Conservation (phyloP, 2,888 invertebrate genomes). For the Ceriagrion tenellum region DNA sequence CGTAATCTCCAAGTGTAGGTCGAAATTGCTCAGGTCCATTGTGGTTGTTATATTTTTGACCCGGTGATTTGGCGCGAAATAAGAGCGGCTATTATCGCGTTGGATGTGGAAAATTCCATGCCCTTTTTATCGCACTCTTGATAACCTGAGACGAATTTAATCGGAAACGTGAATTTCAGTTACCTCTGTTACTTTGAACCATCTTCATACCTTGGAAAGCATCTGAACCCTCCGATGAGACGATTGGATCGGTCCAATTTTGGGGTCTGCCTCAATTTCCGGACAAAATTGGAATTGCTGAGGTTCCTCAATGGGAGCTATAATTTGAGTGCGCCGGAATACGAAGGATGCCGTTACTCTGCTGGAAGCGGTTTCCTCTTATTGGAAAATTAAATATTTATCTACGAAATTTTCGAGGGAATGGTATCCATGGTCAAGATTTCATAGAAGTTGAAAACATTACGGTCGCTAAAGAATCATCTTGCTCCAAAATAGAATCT, state of each 20-base stretch:
- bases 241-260: not conserved
- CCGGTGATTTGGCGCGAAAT: not conserved
- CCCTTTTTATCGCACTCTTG: not conserved
- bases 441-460: not conserved
- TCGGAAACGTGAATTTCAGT: not conserved
- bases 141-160: not conserved
- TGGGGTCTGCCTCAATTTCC: constrained; percentile 34
- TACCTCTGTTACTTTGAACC: not conserved
- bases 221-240: not conserved
- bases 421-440: not conserved
- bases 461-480: not conserved
- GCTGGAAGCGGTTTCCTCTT: constrained; percentile 1
- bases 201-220: not conserved
- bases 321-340: constrained; percentile 1
- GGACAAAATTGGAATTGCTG: constrained; percentile 33
- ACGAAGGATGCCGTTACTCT: not conserved
- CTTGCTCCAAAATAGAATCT: not conserved
- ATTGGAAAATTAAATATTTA: not conserved
- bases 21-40: too few relatives aligned
- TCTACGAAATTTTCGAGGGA: not conserved
- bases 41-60: too few relatives aligned
- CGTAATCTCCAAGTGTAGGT: too few relatives aligned
- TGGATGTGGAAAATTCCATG: not conserved
- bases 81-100: not conserved
- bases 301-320: not conserved